A percentile compares a stretch with the other conserved stretches of the same genome.
These are phyloP conservation scores for Eucidaris tribuloides DNA, from an alignment of 35 echinoderm and acorn worm species.

Conservation along the genomic window DNA sequence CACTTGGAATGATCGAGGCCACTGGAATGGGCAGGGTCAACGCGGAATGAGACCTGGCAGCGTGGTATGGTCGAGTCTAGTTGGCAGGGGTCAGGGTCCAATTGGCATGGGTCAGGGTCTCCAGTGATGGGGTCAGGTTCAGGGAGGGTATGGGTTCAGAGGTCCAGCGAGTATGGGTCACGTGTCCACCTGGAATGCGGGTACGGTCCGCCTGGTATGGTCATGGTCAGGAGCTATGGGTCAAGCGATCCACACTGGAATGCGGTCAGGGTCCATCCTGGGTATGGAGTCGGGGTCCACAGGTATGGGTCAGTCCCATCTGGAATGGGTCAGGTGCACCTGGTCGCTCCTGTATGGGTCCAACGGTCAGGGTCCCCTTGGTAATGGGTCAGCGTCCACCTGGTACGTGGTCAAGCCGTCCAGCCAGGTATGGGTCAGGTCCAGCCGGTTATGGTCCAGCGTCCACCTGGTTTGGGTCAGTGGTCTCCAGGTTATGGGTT, in stretches of 20 bases:
- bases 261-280: neutral
- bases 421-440: neutral
- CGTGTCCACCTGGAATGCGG: neutral
- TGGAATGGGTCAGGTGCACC: no score
- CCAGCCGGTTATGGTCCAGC: neutral
- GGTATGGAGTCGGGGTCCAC: neutral
- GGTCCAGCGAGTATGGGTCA: neutral
- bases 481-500: no score
- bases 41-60: neutral
- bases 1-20: neutral
- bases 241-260: neutral
- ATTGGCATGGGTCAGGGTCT: neutral
- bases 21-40: neutral
- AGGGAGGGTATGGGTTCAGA: neutral
- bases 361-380: neutral
- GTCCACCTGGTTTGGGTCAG: no score
- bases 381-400: neutral
- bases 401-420: neutral
- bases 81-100: neutral
- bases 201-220: neutral
- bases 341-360: neutral
- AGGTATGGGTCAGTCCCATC: neutral
- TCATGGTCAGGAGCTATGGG: neutral
- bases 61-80: neutral
- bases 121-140: neutral